Conservation (phyloP, 92 coral and sea anemone species). For the Siderastrea radians region DNA sequence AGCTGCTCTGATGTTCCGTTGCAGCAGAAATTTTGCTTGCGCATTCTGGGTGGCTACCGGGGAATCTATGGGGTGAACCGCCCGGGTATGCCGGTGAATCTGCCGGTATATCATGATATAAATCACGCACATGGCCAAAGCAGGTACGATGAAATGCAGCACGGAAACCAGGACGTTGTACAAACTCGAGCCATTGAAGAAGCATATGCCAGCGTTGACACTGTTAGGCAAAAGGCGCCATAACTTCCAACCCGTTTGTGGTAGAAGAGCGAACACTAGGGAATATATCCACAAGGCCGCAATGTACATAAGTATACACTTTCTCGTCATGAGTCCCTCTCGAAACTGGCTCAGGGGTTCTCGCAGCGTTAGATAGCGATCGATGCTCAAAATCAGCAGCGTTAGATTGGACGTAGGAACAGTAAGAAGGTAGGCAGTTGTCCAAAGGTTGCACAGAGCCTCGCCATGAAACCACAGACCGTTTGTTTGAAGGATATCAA, state of each 20-base stretch:
- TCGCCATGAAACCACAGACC: conserved; percentile 54
- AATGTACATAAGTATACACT: conserved; percentile 2
- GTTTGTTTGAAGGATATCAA: conserved; percentile 12
- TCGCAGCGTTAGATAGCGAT: conserved; percentile 45
- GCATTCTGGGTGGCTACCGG: conserved; percentile 17
- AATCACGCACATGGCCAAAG: conserved; percentile 64
- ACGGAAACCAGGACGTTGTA: conserved; percentile 59
- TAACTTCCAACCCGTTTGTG: conserved; percentile 35
- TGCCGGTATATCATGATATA: conserved; percentile 66
- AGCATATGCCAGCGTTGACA: conserved; percentile 41
- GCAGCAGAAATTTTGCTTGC: conserved; percentile 26
- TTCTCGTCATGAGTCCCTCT: conserved; percentile 21
- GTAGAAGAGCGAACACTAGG: conserved; percentile 34
- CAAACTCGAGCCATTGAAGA: conserved; percentile 39
- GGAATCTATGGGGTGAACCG: no score
- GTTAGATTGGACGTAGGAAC: conserved; percentile 61
- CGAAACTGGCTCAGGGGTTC: conserved; percentile 51
- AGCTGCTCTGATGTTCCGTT: conserved; percentile 69
- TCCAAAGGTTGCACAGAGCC: conserved; percentile 32
- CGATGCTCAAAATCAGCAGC: conserved; percentile 48
- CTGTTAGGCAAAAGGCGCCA: conserved; percentile 15
- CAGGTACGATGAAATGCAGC: conserved; percentile 65
- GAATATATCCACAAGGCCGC: conserved; percentile 39
- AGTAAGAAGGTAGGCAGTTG: conserved; percentile 41
- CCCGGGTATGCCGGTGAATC: conserved; percentile 43